Conservation (phyloP, 2,797 vertebrate species). For the Manis pentadactyla region DNA sequence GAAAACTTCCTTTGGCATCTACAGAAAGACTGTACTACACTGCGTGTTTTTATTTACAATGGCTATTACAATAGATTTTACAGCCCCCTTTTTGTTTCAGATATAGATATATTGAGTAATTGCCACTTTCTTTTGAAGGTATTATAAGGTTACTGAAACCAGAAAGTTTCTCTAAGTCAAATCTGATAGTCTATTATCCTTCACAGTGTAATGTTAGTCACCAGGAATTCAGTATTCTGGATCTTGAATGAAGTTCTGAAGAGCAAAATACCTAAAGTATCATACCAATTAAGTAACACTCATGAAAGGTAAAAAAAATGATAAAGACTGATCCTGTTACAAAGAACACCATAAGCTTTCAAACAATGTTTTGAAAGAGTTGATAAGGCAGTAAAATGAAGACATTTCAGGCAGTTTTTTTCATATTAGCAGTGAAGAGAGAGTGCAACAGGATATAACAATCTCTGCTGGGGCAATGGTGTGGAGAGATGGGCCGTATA, state of each 20-base stretch:
- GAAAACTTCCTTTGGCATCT: slow-evolving; percentile 2
- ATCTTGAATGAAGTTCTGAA: slow-evolving; percentile 22
- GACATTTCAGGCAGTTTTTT: slow-evolving; percentile 23
- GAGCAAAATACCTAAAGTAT: slow-evolving; percentile 33
- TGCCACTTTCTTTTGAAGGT: background rate
- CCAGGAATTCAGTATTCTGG: background rate
- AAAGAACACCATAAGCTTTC: slow-evolving; percentile 27
- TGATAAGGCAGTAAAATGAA: slow-evolving; percentile 39
- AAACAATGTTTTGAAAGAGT: slow-evolving; percentile 1
- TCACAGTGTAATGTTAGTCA: background rate
- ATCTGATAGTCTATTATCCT: background rate
- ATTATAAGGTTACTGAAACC: background rate
- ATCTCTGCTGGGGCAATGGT: background rate
- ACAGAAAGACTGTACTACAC: background rate
- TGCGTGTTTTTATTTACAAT: slow-evolving; percentile 31
- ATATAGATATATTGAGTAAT: slow-evolving; percentile 15
- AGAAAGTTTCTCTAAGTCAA: slow-evolving; percentile 30
- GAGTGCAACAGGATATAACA: background rate
- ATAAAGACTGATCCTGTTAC: slow-evolving; percentile 9
- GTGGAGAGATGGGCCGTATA: background rate
- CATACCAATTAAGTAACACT: slow-evolving; percentile 3
- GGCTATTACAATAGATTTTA: background rate
- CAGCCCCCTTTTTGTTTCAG: background rate
- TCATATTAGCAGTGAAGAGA: background rate
- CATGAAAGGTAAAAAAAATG: background rate